Evolutionary conservation across 2,797 vertebrate species (phyloP), one percentile per base, ranked within the genome.

Genomic region (Helicolenus hilgendorfi): DNA sequence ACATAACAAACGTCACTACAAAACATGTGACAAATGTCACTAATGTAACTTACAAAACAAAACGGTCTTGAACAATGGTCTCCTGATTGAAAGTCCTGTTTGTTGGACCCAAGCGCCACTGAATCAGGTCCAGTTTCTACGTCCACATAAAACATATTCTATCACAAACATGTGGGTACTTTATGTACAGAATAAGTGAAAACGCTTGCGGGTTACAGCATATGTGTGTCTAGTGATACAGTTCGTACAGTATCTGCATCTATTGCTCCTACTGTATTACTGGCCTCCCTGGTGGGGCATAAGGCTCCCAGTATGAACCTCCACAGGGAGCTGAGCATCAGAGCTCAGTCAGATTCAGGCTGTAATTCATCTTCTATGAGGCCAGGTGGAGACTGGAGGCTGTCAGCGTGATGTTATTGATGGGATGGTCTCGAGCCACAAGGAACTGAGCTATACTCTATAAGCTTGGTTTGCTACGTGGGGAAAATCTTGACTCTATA

Each of bases 351-450:
- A 83, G 74, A 92, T 86, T 83, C 72, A 67, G 65, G 59, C 88
- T 87, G 81, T 89, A 92, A 93, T 81, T 94, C 81, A 85, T 93
- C 87, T 87, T 91, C 63, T 64, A 72, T 65, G 80, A 89, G 77
- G 55, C 71, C 77, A 76, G 82, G 76, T 88, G 91, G 87, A 92
- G 89, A 94, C 86, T 84, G 84, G 72, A 76, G 58, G 59, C 92
- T 95, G 92, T 94, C 92, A 87, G 77, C 81, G 3, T 72, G 18
- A 68, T 26, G 71, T 94, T 93, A 92, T 89, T 90, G 89, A 94
- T 93, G 87, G 45, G 60, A 27, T 89, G 18, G 27, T 55, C 79
- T 88, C 7, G 10, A 53, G 58, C 72, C 65, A 64, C 18, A 29
- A 49, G 33, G 33, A 55, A 45, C 41, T 53, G 53, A 81, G 75